Base-by-base conservation (phyloP, 2,888 invertebrate species). In the Zhuqinia jingwanae region DNA sequence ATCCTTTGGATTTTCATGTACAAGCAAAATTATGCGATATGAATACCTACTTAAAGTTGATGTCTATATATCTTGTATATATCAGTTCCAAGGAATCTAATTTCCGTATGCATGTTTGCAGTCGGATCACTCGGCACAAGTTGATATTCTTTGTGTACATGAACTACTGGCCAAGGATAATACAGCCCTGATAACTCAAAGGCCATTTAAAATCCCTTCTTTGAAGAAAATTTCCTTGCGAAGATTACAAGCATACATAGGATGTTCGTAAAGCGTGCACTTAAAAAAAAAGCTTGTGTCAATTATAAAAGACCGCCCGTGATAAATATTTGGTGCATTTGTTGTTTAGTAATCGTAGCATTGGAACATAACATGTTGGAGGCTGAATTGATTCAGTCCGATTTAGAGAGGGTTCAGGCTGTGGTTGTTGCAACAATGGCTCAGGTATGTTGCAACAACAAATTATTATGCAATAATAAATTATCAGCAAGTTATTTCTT, bases 281-380 rank as follows among this genome's bases (percentile, higher is more conserved):
- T 20, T 58, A n/a, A 27, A 47, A 3, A 50, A 27, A 45, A 42
- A 17, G 36, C 13, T 17, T 1, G 36, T 82, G 76, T 50, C 60
- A 42, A 47, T n/a, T 73, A 11, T 42, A 17, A 47, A n/a, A 25
- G 15, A 15, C n/a, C n/a, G n/a, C n/a, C n/a, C n/a, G n/a, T n/a
- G n/a, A n/a, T n/a, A n/a, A n/a, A n/a, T n/a, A n/a, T n/a, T n/a
- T n/a, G n/a, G n/a, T n/a, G n/a, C n/a, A n/a, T n/a, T n/a, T n/a
- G n/a, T 3, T 17, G 0, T 86, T 13, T 77, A 90, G 90, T 89
- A n/a, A 88, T 90, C 11, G 89, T 89, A 0, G 90, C 90, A 1
- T 53, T 90, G 13, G 90, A 90, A 60, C 90, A 90, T 25, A 90
- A 90, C 65, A 88, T 90, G 86, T 70, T 90, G 42, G 90, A 90